phyloP scores from a whole-genome alignment of 2,888 invertebrate species.

The Apoda limacodes region DNA sequence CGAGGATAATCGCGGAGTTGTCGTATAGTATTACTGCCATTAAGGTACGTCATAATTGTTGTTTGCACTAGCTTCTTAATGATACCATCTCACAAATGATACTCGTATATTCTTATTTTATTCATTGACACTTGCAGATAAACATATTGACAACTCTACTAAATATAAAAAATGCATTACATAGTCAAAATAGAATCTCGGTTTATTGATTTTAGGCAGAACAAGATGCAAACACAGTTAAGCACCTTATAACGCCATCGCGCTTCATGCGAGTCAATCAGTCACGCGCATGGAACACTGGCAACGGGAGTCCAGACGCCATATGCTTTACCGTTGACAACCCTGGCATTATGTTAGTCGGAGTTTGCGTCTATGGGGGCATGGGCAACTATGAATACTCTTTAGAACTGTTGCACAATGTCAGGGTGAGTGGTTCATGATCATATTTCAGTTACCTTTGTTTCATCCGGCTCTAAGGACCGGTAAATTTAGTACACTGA shows the following conservation, averaged over 20 bases:
- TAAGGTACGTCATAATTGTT: slow-evolving; percentile 26
- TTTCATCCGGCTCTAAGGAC: too few relatives aligned
- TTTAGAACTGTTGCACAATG: slow-evolving; percentile 84
- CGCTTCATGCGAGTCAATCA: slow-evolving; percentile 92
- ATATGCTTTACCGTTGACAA: slow-evolving; percentile 95
- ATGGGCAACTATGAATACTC: slow-evolving; percentile 92
- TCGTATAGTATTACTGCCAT: slow-evolving; percentile 49
- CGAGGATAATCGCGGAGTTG: slow-evolving; percentile 89
- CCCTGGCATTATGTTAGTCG: slow-evolving; percentile 88
- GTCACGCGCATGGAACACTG: slow-evolving; percentile 95
- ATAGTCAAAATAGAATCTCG: too few relatives aligned
- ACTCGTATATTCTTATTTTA: too few relatives aligned
- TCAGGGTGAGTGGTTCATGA: slow-evolving; percentile 41
- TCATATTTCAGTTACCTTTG: neutral
- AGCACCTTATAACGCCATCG: slow-evolving; percentile 87
- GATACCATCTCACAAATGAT: neutral
- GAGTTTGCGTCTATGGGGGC: slow-evolving; percentile 91
- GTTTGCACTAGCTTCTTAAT: neutral
- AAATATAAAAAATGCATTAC: too few relatives aligned
- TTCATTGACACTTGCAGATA: too few relatives aligned
- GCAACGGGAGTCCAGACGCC: slow-evolving; percentile 96
- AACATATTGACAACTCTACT: too few relatives aligned
- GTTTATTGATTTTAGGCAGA: slow-evolving; percentile 68
- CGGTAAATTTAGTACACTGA: too few relatives aligned
- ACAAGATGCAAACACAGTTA: slow-evolving; percentile 75